Evolutionary conservation across 1,140 invertebrate genomes (phyloP).

Genomic region (Drosophila auraria): DNA sequence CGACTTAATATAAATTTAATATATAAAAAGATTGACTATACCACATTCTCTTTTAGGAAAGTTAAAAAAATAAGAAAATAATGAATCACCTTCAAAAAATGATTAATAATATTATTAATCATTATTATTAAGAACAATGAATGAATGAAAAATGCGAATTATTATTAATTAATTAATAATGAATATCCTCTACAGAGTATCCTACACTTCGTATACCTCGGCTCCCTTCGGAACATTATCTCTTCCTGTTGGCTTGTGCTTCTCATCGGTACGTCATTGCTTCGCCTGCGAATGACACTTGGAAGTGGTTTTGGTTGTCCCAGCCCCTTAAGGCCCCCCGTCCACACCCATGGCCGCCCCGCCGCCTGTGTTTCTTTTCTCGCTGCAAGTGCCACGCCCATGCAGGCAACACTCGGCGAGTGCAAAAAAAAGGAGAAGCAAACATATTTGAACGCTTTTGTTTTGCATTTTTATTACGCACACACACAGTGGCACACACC

Average conservation of each 20-base stretch:
- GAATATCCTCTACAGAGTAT: neutral
- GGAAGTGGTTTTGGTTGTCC: slow-evolving; percentile 72
- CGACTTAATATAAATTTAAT: too few relatives aligned
- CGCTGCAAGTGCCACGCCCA: slow-evolving; percentile 62
- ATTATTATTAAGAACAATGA: too few relatives aligned
- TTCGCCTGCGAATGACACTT: slow-evolving; percentile 76
- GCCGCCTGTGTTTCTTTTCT: slow-evolving; percentile 30
- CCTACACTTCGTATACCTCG: neutral
- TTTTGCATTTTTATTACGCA: slow-evolving; percentile 77
- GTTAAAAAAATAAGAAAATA: too few relatives aligned
- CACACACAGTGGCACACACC: slow-evolving; percentile 25
- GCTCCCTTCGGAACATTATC: neutral
- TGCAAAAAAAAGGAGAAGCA: slow-evolving; percentile 26
- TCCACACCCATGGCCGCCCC: neutral
- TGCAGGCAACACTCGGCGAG: slow-evolving; percentile 23
- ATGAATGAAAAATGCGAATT: too few relatives aligned
- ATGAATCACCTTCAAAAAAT: too few relatives aligned
- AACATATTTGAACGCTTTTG: slow-evolving; percentile 78
- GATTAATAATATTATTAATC: too few relatives aligned
- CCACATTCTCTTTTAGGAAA: too few relatives aligned
- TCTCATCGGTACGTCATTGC: slow-evolving; percentile 70
- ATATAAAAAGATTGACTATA: too few relatives aligned
- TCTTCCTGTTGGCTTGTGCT: slow-evolving; percentile 12
- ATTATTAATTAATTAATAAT: neutral
- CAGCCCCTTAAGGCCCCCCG: neutral